Percentiles rank a stretch among this genome's conserved stretches.
Conservation (phyloP, 2,888 invertebrate genomes). For the Malacosoma neustria region DNA sequence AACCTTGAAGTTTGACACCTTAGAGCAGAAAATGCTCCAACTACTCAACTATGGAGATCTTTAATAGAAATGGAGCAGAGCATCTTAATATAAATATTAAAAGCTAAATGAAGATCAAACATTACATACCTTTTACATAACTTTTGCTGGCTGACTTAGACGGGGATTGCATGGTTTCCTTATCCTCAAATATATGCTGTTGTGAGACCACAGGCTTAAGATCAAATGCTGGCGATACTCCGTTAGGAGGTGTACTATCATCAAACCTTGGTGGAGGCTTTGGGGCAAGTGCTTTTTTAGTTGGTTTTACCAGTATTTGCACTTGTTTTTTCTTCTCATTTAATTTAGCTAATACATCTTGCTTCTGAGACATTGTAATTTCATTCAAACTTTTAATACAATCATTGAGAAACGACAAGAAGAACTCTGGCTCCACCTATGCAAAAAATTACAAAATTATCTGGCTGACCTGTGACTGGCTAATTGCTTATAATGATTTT, state of each 20-base stretch:
- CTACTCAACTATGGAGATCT: no score
- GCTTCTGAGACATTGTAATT: conserved; percentile 63
- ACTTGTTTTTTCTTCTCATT: conserved; percentile 79
- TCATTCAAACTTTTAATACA: conserved; percentile 77
- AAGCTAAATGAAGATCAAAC: no score
- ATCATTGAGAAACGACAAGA: conserved; percentile 81
- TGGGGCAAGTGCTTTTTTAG: conserved; percentile 54
- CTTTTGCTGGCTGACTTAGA: conserved; percentile 32
- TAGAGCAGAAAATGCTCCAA: no score
- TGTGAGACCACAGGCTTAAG: conserved; percentile 62
- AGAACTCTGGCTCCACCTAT: conserved; percentile 82
- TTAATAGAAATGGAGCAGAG: no score
- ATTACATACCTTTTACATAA: conserved; percentile 32
- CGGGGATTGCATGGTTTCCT: conserved; percentile 41
- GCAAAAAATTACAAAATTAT: conserved; percentile 2
- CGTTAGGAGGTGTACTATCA: conserved; percentile 59
- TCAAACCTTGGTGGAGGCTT: conserved; percentile 60
- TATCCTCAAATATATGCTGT: conserved; percentile 56
- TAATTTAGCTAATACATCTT: conserved; percentile 77
- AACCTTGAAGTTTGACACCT: no score
- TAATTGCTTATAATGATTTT: conserved; percentile 13
- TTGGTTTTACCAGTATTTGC: conserved; percentile 49
- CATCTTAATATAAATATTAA: no score
- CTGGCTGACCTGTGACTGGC: conserved; percentile 7
- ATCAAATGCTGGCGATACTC: conserved; percentile 64